Conservation (phyloP, 2,888 invertebrate species). For the Hedychridium roseum region DNA sequence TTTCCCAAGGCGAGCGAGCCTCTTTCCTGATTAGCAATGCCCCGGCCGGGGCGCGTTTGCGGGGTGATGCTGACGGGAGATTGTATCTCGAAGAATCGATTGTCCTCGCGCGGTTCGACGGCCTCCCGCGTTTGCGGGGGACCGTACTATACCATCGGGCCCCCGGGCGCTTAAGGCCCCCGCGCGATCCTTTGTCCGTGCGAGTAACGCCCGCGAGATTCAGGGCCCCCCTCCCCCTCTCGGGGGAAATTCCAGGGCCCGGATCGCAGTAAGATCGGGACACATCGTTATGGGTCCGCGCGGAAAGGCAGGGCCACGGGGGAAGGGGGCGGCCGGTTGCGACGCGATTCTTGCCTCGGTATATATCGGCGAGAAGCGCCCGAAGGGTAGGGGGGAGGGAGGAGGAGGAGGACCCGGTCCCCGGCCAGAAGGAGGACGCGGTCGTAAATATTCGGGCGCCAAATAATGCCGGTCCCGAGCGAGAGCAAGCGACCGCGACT, state of each 20-base stretch:
- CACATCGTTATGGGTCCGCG: constrained; percentile 57
- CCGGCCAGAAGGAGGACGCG: constrained; percentile 41
- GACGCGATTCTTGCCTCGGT: constrained; percentile 27
- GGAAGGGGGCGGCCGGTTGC: too few relatives aligned
- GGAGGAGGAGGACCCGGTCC: constrained; percentile 31
- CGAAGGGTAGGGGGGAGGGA: constrained; percentile 11
- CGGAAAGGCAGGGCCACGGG: too few relatives aligned
- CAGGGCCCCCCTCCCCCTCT: constrained; percentile 28
- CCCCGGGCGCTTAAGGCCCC: too few relatives aligned
- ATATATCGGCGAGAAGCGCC: constrained; percentile 29
- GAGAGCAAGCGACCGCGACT: constrained; percentile 48
- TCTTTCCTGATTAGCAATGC: too few relatives aligned
- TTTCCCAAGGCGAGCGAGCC: too few relatives aligned
- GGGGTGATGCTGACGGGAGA: too few relatives aligned
- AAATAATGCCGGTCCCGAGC: constrained; percentile 57
- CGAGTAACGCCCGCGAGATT: constrained; percentile 31
- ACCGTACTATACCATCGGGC: too few relatives aligned
- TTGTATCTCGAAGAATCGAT: too few relatives aligned
- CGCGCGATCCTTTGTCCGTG: constrained; percentile 38
- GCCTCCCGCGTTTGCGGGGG: too few relatives aligned
- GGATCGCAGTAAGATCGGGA: constrained; percentile 54
- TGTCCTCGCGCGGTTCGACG: too few relatives aligned
- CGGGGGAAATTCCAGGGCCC: constrained; percentile 51
- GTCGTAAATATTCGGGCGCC: constrained; percentile 62
- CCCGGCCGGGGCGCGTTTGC: too few relatives aligned